Evolutionary conservation across 2,113 vertebrate species (phyloP).

Genomic region (Tor tambroides): DNA sequence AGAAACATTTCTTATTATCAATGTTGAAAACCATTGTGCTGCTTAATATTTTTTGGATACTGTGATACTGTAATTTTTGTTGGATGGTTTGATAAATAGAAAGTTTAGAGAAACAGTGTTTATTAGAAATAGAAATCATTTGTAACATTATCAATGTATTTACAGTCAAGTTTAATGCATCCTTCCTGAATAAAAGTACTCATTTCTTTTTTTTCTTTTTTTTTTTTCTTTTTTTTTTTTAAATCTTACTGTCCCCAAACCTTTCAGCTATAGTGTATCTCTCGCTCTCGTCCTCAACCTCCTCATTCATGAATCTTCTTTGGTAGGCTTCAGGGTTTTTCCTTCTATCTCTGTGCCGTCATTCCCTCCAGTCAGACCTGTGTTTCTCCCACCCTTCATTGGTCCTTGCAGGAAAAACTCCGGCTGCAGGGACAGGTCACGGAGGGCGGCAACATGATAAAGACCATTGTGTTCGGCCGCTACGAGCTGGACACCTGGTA

Average conservation of each 20-base stretch:
- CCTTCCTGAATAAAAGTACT: not conserved
- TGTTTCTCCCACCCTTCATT: slow-evolving; percentile 28
- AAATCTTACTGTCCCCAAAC: not conserved
- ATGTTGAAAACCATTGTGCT: not conserved
- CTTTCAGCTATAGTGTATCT: not conserved
- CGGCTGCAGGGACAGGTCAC: slow-evolving; percentile 92
- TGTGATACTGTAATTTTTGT: not conserved
- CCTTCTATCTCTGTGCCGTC: not conserved
- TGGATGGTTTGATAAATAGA: not conserved
- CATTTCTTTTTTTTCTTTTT: too few species aligned
- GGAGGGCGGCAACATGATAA: slow-evolving; percentile 97
- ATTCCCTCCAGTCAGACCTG: not conserved
- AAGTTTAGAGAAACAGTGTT: not conserved
- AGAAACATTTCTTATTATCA: not conserved
- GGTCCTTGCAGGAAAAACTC: slow-evolving; percentile 84
- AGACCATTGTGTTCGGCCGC: slow-evolving; percentile 93
- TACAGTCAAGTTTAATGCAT: not conserved
- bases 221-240: too few species aligned
- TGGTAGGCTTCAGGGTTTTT: slow-evolving; percentile 10
- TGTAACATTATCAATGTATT: too few species aligned
- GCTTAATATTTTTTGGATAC: not conserved
- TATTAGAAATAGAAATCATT: not conserved
- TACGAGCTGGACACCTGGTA: slow-evolving; percentile 99
- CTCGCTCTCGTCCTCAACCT: not conserved
- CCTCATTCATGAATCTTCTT: not conserved